Percentiles rank a stretch among this genome's conserved stretches.
Conservation (phyloP, 23 tunicate genomes). For the Styela clava region DNA sequence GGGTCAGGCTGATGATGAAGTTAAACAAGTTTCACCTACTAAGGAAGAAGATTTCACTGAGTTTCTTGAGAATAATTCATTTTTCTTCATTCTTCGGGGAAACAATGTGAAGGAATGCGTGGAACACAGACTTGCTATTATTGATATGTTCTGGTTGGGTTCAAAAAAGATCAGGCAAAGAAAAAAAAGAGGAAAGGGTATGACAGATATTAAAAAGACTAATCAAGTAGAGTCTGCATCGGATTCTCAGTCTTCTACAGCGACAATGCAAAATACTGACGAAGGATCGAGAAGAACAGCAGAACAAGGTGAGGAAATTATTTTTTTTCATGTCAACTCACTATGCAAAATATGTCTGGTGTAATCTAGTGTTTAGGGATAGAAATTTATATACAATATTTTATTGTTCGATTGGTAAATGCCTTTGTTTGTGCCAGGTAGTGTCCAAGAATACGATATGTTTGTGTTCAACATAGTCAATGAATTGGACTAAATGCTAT, state of each 20-base stretch:
- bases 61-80: constrained; percentile 18
- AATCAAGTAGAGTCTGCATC: neutral
- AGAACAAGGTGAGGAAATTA: no score
- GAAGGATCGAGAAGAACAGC: no score
- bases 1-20: constrained; percentile 8
- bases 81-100: constrained; percentile 13
- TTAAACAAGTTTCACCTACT: neutral
- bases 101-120: neutral
- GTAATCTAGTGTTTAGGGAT: no score
- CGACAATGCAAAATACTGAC: no score
- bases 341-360: no score
- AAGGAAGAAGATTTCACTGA: constrained; percentile 11
- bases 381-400: no score
- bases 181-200: neutral
- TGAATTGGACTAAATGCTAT: no score
- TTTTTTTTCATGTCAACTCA: no score
- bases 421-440: no score
- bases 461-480: no score
- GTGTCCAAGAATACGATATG: no score
- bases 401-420: no score
- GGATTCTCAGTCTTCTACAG: neutral
- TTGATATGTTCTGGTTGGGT: constrained; percentile 7
- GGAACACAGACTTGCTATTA: neutral
- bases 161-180: neutral
- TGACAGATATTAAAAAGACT: neutral